Percentiles rank a stretch among this genome's conserved stretches.
phyloP scores from a whole-genome alignment of 2,888 invertebrate genomes.

The Isotomurus palustris region DNA sequence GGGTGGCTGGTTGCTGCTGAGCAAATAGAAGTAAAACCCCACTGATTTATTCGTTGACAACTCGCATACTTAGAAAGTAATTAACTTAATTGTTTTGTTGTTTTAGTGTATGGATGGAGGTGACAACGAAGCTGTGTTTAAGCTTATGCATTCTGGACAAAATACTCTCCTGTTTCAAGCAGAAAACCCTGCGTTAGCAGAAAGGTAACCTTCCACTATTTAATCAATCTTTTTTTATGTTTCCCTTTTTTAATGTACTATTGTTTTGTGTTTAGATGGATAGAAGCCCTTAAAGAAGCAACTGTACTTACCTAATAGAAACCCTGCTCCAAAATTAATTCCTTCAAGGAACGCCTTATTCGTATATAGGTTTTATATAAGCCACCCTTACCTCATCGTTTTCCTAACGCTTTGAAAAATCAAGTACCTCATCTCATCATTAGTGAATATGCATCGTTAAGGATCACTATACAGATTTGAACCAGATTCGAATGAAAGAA shows the following conservation, averaged over 20 bases:
- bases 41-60: not conserved
- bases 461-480: too few relatives aligned
- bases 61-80: not conserved
- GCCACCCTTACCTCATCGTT: too few relatives aligned
- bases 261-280: conserved; percentile 39
- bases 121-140: conserved; percentile 53
- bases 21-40: conserved; percentile 17
- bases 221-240: conserved; percentile 7
- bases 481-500: too few relatives aligned
- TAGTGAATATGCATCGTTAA: too few relatives aligned
- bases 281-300: conserved; percentile 44
- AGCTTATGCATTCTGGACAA: conserved; percentile 53
- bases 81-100: conserved; percentile 26
- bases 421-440: too few relatives aligned
- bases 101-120: conserved; percentile 51
- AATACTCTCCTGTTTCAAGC: conserved; percentile 53
- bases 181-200: conserved; percentile 50
- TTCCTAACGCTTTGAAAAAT: too few relatives aligned
- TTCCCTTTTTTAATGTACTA: not conserved
- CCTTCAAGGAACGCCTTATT: too few relatives aligned
- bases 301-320: conserved; percentile 35
- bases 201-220: conserved; percentile 49
- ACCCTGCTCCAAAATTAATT: not conserved
- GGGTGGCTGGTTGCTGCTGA: conserved; percentile 52
- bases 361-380: too few relatives aligned